A percentile compares a stretch with the other conserved stretches of the same genome.
phyloP scores from a whole-genome alignment of 1,140 invertebrate species.

The Zelostemma sp. region DNA sequence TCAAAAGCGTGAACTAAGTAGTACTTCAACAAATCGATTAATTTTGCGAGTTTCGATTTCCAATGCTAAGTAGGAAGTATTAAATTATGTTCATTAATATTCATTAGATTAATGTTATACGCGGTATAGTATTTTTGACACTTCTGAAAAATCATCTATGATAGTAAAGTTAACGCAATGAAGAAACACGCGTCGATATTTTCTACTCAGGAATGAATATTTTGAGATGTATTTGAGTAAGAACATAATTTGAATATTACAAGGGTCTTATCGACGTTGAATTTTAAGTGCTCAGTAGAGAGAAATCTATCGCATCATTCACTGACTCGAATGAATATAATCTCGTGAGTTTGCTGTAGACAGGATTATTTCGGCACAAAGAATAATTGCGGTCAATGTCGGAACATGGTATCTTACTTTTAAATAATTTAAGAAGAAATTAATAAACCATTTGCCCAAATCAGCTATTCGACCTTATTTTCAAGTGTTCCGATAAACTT shows the following conservation, averaged over 20 bases:
- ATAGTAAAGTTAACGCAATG: not conserved
- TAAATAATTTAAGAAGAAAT: too few species aligned
- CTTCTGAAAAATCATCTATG: not conserved
- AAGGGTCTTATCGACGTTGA: constrained; percentile 25
- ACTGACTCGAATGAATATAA: constrained; percentile 17
- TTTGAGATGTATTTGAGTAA: constrained; percentile 5
- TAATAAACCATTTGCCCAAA: too few species aligned
- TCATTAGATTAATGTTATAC: not conserved
- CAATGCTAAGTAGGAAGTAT: too few species aligned
- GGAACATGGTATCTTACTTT: constrained; percentile 34
- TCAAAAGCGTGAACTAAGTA: too few species aligned
- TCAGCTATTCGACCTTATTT: too few species aligned
- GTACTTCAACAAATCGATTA: too few species aligned
- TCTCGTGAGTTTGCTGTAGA: constrained; percentile 20
- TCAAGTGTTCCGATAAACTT: too few species aligned
- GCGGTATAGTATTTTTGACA: not conserved
- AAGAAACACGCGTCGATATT: not conserved
- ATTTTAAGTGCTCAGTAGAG: constrained; percentile 29
- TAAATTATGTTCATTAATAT: not conserved
- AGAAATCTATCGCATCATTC: constrained; percentile 20
- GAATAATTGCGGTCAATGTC: not conserved
- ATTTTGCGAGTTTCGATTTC: too few species aligned
- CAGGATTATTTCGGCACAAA: constrained; percentile 18
- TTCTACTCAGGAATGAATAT: constrained; percentile 18
- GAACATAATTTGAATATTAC: constrained; percentile 31